These are phyloP conservation scores for Pseudachorutes palmiensis DNA, from an alignment of 1,140 invertebrate species.

Conservation along the genomic window DNA sequence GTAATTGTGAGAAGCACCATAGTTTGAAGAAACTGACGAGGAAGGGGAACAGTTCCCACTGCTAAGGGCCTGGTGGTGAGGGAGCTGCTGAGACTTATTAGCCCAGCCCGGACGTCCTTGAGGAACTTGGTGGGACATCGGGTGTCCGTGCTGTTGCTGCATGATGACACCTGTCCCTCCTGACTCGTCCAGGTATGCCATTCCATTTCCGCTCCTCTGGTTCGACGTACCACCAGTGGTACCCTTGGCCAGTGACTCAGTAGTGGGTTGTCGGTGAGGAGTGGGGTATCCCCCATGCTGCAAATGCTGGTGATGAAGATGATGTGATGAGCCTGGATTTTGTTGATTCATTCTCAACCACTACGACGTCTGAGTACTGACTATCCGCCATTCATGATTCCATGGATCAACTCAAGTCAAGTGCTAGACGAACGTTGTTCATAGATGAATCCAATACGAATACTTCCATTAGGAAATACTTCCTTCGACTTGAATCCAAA, in stretches of 20 bases:
- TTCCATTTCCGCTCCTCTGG: neutral
- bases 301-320: slow-evolving; percentile 19
- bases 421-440: too few species aligned
- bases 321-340: slow-evolving; percentile 22
- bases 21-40: neutral
- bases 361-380: neutral
- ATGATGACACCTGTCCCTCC: neutral
- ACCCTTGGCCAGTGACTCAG: neutral
- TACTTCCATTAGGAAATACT: neutral
- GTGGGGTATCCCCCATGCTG: slow-evolving; percentile 17
- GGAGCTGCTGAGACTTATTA: neutral
- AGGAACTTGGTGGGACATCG: too few species aligned
- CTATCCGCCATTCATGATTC: slow-evolving; percentile 20
- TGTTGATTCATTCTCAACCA: neutral
- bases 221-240: too few species aligned
- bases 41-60: neutral
- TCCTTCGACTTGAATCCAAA: neutral
- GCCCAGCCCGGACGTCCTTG: neutral
- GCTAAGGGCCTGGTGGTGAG: neutral
- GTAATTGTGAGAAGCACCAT: slow-evolving; percentile 8
- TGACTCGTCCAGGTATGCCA: neutral
- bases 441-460: too few species aligned
- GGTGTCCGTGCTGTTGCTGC: neutral
- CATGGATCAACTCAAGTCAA: neutral
- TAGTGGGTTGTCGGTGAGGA: neutral